Evolutionary conservation across 2,888 invertebrate genomes (phyloP), one percentile per base, ranked within the genome.

Genomic region (Smittia sp.): DNA sequence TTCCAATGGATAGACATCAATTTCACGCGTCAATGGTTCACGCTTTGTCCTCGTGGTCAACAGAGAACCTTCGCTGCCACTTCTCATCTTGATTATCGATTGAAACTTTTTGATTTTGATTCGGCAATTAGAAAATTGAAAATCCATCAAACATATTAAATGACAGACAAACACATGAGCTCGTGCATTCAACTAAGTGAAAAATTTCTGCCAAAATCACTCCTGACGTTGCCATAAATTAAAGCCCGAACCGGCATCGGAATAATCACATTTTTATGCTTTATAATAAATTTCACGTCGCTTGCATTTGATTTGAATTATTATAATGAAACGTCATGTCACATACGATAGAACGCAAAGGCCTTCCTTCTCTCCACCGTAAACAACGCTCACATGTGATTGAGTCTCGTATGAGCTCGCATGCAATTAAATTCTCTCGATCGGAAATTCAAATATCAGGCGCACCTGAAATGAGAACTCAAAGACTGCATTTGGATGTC

Each of bases 251-350:
- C 7, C 39, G n/a, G 52, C 52, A 6, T 18, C 18, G 11, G 4
- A 18, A 13, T 46, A 18, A 15, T 15, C 18, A 18, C 52, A 18
- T 6, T 32, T 32, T 9, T 32, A 3, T 46, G 52, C 11, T 46
- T 18, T 46, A 46, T 46, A 46, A 46, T 46, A 18, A 46, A 46
- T 46, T 46, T 46, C 52, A 46, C n/a, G 18, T 46, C n/a, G 18
- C n/a, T 46, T 18, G n/a, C n/a, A 18, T 46, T 46, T 13, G 52
- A 46, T 62, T 62, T 62, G 62, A 62, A 62, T 62, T 62, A 62
- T 62, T 20, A 62, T 62, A 62, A 62, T 62, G 62, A 20, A 62
- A 62, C 22, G 62, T 62, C 62, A 62, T 62, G n/a, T 46, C 52
- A 46, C 52, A 46, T 46, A 18, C n/a, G n/a, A 13, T 46, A 46